Percentiles rank a stretch among this genome's conserved stretches.
These are phyloP conservation scores for Lophotis ruficrista DNA, from an alignment of 2,113 vertebrate species.

Conservation along the genomic window DNA sequence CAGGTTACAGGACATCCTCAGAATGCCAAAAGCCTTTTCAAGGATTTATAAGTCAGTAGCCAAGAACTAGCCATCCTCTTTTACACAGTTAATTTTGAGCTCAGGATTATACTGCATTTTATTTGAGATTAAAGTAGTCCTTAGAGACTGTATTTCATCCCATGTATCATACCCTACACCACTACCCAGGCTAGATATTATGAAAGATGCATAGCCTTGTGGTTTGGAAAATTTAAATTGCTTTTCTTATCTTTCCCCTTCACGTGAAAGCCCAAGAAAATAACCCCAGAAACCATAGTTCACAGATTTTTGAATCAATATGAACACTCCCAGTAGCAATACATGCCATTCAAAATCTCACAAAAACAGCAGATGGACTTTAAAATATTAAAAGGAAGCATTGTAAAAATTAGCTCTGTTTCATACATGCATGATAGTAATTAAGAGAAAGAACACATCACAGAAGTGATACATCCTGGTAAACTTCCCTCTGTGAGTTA, in stretches of 20 bases:
- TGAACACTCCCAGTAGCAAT: neutral
- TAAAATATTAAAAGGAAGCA: constrained; percentile 33
- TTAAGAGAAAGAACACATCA: neutral
- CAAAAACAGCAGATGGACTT: neutral
- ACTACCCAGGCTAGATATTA: neutral
- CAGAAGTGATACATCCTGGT: neutral
- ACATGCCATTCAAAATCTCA: neutral
- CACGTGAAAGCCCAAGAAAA: neutral
- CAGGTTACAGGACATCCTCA: neutral
- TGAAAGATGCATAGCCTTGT: constrained; percentile 22
- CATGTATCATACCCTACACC: neutral
- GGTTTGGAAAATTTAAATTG: constrained; percentile 29
- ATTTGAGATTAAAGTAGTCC: constrained; percentile 12
- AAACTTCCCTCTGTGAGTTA: neutral
- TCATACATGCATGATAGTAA: neutral
- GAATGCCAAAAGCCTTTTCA: neutral
- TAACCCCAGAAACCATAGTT: neutral
- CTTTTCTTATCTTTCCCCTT: constrained; percentile 34
- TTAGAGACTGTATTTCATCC: neutral
- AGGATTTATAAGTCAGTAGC: neutral
- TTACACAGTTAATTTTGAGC: constrained; percentile 12
- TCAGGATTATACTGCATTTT: neutral
- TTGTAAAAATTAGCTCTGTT: neutral
- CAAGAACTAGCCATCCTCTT: neutral
- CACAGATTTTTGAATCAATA: neutral